Conservation (phyloP, 2,797 vertebrate species). For the Myripristis murdjan region DNA sequence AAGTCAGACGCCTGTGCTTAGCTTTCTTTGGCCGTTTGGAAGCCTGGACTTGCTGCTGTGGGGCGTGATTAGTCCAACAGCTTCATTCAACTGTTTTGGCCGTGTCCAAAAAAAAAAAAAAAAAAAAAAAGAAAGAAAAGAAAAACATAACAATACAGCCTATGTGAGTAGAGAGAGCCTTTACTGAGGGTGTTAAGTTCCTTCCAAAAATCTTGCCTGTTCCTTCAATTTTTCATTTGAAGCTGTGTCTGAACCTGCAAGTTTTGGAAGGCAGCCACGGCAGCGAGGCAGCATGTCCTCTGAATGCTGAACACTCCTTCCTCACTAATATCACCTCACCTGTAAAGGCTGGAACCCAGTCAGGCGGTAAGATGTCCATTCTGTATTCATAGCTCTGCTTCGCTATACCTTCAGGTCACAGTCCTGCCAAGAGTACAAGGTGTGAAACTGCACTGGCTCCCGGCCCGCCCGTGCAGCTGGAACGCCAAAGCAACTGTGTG, state of each 20-base stretch:
- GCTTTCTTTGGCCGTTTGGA: constrained; percentile 24
- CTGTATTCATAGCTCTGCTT: constrained; percentile 46
- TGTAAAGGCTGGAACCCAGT: constrained; percentile 21
- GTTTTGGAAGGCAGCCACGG: constrained; percentile 44
- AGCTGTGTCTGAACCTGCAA: constrained; percentile 53
- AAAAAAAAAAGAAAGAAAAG: no score
- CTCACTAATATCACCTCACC: neutral
- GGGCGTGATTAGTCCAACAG: constrained; percentile 42
- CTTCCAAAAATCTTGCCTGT: constrained; percentile 41
- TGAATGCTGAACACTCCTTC: constrained; percentile 51
- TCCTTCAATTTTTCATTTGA: constrained; percentile 32
- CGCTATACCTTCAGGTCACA: constrained; percentile 52
- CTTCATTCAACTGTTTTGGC: constrained; percentile 38
- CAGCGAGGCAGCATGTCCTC: constrained; percentile 24
- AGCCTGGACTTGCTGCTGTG: constrained; percentile 30
- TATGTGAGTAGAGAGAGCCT: constrained; percentile 42
- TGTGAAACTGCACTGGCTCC: constrained; percentile 16
- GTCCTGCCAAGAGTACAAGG: constrained; percentile 25
- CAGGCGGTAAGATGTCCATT: constrained; percentile 48
- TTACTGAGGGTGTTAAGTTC: constrained; percentile 48
- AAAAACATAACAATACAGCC: constrained; percentile 45
- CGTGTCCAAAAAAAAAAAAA: constrained; percentile 46
- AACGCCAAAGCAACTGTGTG: constrained; percentile 15
- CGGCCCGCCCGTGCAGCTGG: neutral
- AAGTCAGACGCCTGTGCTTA: constrained; percentile 49